Evolutionary conservation across 2,113 vertebrate species (phyloP).

Genomic region (Cromileptes altivelis): DNA sequence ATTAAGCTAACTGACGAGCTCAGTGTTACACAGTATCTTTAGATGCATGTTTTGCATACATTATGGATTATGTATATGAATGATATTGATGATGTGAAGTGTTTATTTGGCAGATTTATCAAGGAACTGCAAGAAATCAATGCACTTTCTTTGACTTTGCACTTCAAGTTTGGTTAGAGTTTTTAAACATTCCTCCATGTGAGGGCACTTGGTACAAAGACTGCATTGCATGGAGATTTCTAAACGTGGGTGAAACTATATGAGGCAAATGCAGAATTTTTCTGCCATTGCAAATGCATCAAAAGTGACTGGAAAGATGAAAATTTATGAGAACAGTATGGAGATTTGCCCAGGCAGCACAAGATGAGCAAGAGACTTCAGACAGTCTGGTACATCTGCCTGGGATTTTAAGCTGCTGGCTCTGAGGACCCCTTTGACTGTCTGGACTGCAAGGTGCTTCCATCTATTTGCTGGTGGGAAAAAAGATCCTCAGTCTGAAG

Average conservation of each 20-base stretch:
- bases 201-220: background rate
- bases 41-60: constrained; percentile 3
- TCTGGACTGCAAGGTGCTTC: constrained; percentile 4
- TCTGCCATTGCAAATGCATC: background rate
- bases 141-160: background rate
- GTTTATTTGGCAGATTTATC: background rate
- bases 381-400: background rate
- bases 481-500: constrained; percentile 7
- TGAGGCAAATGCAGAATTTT: background rate
- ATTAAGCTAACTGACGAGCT: background rate
- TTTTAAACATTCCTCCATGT: background rate
- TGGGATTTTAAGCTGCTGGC: background rate
- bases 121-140: background rate
- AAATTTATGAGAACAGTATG: background rate
- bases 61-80: constrained; percentile 7
- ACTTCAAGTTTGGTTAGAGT: background rate
- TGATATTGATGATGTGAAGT: background rate
- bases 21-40: background rate
- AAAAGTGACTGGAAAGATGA: background rate
- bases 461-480: constrained; percentile 8
- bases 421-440: background rate
- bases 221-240: background rate
- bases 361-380: background rate
- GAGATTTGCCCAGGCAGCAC: background rate
- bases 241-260: background rate